Evolutionary conservation across 2,888 invertebrate genomes (phyloP).

Genomic region (Loripinus fragilis): DNA sequence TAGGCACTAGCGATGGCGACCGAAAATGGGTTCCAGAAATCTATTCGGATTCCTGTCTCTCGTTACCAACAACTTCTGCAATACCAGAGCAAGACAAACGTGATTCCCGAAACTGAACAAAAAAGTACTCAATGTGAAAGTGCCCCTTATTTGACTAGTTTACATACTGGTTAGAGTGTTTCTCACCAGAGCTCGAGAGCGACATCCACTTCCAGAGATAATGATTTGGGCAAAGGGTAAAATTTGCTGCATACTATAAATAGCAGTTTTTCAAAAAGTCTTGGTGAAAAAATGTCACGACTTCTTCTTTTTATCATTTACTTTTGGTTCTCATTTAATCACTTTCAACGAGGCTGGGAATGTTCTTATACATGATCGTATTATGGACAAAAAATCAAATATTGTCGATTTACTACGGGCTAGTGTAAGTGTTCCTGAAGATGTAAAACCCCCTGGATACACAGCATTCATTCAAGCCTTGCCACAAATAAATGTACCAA

Average conservation of each 20-base stretch:
- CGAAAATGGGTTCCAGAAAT: no score
- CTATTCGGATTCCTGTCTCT: slow-evolving; percentile 13
- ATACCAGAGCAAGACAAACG: not conserved
- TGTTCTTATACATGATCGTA: not conserved
- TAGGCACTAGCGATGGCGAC: not conserved
- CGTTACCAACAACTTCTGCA: slow-evolving; percentile 23
- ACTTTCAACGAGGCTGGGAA: not conserved
- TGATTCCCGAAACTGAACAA: no score
- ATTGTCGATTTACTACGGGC: not conserved
- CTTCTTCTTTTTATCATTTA: slow-evolving; percentile 4
- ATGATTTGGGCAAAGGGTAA: not conserved
- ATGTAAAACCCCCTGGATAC: not conserved
- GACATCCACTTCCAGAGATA: no score
- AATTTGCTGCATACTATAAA: not conserved
- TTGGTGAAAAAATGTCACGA: not conserved
- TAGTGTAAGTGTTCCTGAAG: not conserved
- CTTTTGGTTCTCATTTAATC: not conserved
- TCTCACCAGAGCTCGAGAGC: not conserved
- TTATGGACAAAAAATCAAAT: not conserved
- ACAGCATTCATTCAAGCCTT: not conserved
- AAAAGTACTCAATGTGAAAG: no score
- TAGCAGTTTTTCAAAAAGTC: not conserved
- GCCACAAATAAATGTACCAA: slow-evolving; percentile 8
- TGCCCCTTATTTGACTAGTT: not conserved
- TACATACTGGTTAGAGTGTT: not conserved